Conservation (phyloP, 2,797 vertebrate genomes). For the Manis crassicaudata region DNA sequence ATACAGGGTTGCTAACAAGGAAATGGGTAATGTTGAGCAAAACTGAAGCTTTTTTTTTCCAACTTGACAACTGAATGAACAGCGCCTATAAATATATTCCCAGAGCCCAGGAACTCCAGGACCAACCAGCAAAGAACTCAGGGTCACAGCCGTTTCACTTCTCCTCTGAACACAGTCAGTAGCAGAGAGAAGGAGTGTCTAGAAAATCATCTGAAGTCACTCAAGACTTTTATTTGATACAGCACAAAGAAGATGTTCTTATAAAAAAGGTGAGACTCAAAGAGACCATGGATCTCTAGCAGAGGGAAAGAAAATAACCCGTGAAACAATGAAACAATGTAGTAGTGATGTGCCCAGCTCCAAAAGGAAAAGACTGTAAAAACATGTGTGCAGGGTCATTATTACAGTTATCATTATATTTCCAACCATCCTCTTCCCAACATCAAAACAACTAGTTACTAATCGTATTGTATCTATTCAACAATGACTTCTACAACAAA, state of each 20-base stretch:
- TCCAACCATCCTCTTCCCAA: too few species aligned
- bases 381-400: not conserved
- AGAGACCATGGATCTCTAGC: not conserved
- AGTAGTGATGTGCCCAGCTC: not conserved
- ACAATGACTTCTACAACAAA: too few species aligned
- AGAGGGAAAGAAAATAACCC: not conserved
- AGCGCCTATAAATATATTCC: not conserved
- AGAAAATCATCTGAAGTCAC: not conserved
- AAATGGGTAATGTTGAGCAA: not conserved
- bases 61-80: not conserved
- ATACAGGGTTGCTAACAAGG: not conserved
- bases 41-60: not conserved
- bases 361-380: not conserved
- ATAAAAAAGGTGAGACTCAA: not conserved
- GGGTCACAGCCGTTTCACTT: not conserved
- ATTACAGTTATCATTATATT: too few species aligned
- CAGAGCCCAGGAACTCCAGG: not conserved
- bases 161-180: not conserved
- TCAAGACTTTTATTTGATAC: not conserved
- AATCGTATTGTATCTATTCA: too few species aligned
- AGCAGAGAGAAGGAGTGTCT: not conserved
- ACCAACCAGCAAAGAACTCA: not conserved
- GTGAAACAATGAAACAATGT: not conserved
- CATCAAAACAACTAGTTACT: too few species aligned
- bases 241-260: not conserved